Percentiles rank a stretch among this genome's conserved stretches.
phyloP scores from a whole-genome alignment of 2,113 vertebrate species.

The Megaleporinus macrocephalus region DNA sequence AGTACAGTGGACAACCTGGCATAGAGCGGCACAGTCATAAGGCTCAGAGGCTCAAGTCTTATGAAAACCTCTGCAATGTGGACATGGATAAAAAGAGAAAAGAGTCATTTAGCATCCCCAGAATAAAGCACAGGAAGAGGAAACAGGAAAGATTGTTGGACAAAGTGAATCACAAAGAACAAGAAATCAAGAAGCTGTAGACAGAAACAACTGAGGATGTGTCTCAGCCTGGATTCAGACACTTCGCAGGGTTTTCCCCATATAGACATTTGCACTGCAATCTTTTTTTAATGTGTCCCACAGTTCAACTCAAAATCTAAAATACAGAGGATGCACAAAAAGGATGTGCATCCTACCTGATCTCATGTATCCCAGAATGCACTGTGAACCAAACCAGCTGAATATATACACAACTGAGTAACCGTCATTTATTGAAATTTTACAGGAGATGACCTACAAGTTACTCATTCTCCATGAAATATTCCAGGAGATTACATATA shows the following conservation, averaged over 20 bases:
- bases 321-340: too few relatives aligned
- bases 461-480: too few relatives aligned
- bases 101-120: background rate
- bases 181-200: background rate
- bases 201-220: background rate
- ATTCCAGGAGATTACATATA: too few relatives aligned
- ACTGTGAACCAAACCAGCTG: background rate
- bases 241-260: too few relatives aligned
- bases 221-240: background rate
- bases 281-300: too few relatives aligned
- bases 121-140: background rate
- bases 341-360: too few relatives aligned
- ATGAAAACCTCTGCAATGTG: background rate
- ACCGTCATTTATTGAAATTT: too few relatives aligned
- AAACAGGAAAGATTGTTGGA: conserved; percentile 1
- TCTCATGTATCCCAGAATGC: background rate
- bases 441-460: too few relatives aligned
- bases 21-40: background rate
- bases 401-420: background rate
- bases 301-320: too few relatives aligned
- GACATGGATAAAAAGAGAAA: background rate
- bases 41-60: background rate
- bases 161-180: background rate
- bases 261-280: too few relatives aligned
- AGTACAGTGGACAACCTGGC: conserved; percentile 2